A percentile compares a stretch with the other conserved stretches of the same genome.
Conservation (phyloP, 2,113 vertebrate genomes). For the Melierax canorus region DNA sequence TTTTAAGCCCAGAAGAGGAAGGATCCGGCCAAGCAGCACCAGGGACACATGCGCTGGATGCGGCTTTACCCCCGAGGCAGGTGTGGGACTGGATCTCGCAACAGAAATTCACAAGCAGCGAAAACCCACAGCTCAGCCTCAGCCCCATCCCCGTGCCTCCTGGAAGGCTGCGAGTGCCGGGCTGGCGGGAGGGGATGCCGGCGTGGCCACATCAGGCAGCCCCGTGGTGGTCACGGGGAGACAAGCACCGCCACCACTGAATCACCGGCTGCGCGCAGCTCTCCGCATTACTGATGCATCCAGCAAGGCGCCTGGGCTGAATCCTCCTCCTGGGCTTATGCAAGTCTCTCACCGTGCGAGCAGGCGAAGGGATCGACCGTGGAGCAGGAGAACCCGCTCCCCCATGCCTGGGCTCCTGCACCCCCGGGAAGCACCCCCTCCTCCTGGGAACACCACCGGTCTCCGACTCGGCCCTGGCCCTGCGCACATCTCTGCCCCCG, state of each 20-base stretch:
- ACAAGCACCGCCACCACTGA: neutral
- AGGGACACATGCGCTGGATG: rapidly evolving
- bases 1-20: neutral
- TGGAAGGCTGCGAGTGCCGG: neutral
- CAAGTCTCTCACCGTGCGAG: rapidly evolving
- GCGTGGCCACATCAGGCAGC: neutral
- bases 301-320: neutral
- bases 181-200: neutral
- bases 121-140: neutral
- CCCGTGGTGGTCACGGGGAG: neutral
- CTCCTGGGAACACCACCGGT: rapidly evolving
- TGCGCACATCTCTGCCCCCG: rapidly evolving
- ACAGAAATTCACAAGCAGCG: neutral
- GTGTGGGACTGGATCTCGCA: rapidly evolving
- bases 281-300: neutral
- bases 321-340: neutral
- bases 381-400: neutral
- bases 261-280: neutral
- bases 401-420: rapidly evolving
- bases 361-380: neutral
- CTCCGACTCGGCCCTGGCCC: neutral
- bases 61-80: neutral
- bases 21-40: neutral
- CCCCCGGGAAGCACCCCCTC: neutral
- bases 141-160: rapidly evolving